Evolutionary conservation across 2,888 invertebrate species (phyloP), one percentile per base, ranked within the genome.

Genomic region (Phymatocera aterrima): DNA sequence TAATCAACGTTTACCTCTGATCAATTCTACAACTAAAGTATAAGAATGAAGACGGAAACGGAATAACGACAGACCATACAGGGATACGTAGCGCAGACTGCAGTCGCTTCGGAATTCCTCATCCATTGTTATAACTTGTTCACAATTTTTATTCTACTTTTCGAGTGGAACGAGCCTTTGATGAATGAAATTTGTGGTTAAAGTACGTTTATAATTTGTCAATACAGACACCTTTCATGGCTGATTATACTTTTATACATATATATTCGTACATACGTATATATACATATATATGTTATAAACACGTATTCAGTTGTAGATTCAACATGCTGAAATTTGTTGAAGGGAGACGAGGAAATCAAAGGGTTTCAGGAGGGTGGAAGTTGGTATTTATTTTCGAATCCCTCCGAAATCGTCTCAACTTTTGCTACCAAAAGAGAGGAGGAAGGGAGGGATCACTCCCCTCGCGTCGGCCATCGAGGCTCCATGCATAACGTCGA

Each of bases 351-450:
- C 43, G 21, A 68, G 8, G 12, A 68, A 68, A 68, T 68, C 21
- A 46, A 24, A 46, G 6, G 46, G 24, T 40, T 65, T 24, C n/a
- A n/a, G n/a, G 15, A 46, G 43, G 18, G 24, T n/a, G 46, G 68
- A 68, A 68, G 15, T 68, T 68, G 46, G 28, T 46, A 68, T 68
- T 68, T 68, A 46, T 68, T 43, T 68, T 46, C 5, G 46, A 65
- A 65, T 68, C 24, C 68, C 28, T 43, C 18, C 68, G 24, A 43
- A 68, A 68, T 24, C 46, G 43, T 43, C 68, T 68, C 28, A 68
- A 68, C 68, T 68, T 68, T 46, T 21, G 28, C 12, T 28, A 43
- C 37, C 34, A 37, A 64, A 37, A 64, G 21, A 64, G 10, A 64
- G 37, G 34, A 68, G n/a, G n/a, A n/a, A n/a, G n/a, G n/a, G n/a